Base-by-base conservation (phyloP, 2,113 vertebrate species). In the Dunckerocampus dactyliophorus region DNA sequence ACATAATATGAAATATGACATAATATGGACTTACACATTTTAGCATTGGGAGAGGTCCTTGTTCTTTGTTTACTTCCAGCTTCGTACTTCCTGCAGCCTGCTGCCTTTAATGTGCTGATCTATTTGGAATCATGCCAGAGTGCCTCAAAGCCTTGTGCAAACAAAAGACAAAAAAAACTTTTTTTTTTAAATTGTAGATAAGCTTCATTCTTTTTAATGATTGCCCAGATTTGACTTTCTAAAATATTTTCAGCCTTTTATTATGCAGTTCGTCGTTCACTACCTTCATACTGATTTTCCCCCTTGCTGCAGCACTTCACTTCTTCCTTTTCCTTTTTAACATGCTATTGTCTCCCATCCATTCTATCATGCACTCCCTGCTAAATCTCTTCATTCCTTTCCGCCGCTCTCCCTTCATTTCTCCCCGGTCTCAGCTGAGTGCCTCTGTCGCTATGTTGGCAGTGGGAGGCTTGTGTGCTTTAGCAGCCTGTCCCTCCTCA, bases 341-440 rank as follows among this genome's bases (percentile, higher is more conserved):
- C 15, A 16, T 5, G 21, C 21, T 28, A 45, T 46, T 16, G 20
- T 55, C 24, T 54, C 17, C 12, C 2, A 6, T 13, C 31, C 37
- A 16, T 19, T 13, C 51, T 42, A 39, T 12, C 47, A 48, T 68
- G 55, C 52, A 24, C 56, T 47, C 65, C 59, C 62, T 52, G 56
- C 28, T 28, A 21, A 57, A 57, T 72, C 64, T 67, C 28, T 70
- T 57, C 54, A 17, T 47, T 59, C 34, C 45, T 52, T 59, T 57
- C 8, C 15, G 42, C 49, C 70, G 19, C 20, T 59, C 47, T 31
- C n/a, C 47, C 34, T 56, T 56, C 31, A n/a, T 62, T 55, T 62
- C 63, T 65, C 37, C 17, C 8, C 37, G 63, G 45, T 78, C 64
- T 62, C 65, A 65, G 67, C 52, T 58, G 69, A 73, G 67, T 72